phyloP scores from a whole-genome alignment of 2,797 vertebrate species.

The Orestias chungarensis region DNA sequence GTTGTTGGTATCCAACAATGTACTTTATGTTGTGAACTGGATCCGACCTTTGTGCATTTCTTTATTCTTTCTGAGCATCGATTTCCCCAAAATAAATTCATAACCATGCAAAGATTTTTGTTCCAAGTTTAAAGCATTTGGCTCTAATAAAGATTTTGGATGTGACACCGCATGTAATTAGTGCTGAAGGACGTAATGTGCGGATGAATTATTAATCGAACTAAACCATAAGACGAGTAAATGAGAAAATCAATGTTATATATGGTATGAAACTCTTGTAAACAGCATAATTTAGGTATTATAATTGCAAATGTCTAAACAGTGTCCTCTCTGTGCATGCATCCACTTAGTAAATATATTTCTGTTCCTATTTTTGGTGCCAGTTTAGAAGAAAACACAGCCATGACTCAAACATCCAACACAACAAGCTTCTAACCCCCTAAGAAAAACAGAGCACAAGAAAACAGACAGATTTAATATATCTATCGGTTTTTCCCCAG shows the following conservation, averaged over 20 bases:
- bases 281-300: neutral
- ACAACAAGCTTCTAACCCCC: neutral
- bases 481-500: no score
- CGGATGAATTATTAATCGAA: neutral
- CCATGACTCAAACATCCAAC: neutral
- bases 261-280: neutral
- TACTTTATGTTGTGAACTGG: neutral
- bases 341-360: neutral
- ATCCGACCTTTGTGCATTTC: neutral
- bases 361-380: neutral
- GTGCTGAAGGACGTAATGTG: conserved; percentile 1
- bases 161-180: neutral
- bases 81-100: neutral
- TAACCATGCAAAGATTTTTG: neutral
- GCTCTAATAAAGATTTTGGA: neutral
- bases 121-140: neutral
- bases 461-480: no score
- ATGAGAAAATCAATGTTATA: neutral
- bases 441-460: no score
- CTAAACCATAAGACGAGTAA: neutral
- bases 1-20: neutral
- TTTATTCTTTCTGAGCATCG: neutral
- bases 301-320: neutral
- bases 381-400: neutral
- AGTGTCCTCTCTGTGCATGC: neutral